Base-by-base conservation (phyloP, 2,888 invertebrate species). In the Torymus texanus region DNA sequence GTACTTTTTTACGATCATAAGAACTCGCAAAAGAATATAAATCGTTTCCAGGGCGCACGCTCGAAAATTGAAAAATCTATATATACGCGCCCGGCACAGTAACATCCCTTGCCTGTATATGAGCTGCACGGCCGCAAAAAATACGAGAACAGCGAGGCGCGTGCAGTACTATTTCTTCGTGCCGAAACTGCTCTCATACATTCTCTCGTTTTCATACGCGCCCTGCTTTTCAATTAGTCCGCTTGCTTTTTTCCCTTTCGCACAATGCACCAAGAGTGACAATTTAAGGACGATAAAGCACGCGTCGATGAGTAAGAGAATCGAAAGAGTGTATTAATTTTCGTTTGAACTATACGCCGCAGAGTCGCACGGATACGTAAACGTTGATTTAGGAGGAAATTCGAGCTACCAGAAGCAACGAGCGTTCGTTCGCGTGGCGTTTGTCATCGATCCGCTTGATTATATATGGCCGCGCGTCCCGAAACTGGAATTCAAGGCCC, bases 361-460 rank as follows among this genome's bases (percentile, higher is more conserved):
- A n/a, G 8, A 8, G 10, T 29, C 56, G 12, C 14, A 13, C 12
- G 56, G 29, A 11, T 14, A 29, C n/a, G 13, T 61, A 58, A 74
- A 61, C 68, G 67, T 29, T 62, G 53, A 55, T 68, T 67, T 68
- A 55, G 68, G 18, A 55, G 62, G 51, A 65, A 77, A 71, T 63
- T 53, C 59, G 50, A 71, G 51, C 58, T 8, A 1, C n/a, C 14
- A n/a, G 13, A 65, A 29, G 51, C 41, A 1, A 4, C 14, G 21
- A 8, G 51, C 14, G 41, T 1, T 5, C 41, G 29, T 51, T 56
- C 55, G 14, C 53, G 61, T 41, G 21, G 51, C 65, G 58, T 72
- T 75, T 76, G 61, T 68, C 79, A 67, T 72, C 67, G 75, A 75
- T 72, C 67, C 66, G 18, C 13, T 59, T 62, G 55, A 67, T 73